These are phyloP conservation scores for Astreopora myriophthalma DNA, from an alignment of 64 coral and sea anemone genomes.

Conservation along the genomic window DNA sequence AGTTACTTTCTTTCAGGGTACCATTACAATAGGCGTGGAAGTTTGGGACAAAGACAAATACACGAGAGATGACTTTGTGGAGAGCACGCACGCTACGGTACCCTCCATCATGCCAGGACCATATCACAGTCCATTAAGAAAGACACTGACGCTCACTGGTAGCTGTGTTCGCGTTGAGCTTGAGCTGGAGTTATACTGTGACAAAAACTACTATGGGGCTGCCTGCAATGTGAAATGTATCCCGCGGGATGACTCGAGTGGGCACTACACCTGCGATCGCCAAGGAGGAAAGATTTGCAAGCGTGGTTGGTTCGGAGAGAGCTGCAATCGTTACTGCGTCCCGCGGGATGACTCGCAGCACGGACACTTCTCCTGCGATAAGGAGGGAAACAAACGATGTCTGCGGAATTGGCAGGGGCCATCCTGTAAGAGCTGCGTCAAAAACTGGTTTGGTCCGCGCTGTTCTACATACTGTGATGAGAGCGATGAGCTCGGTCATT, in stretches of 20 bases:
- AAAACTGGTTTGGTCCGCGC: constrained; percentile 19
- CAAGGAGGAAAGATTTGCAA: constrained; percentile 34
- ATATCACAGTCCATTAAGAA: background rate
- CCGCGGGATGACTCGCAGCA: constrained; percentile 31
- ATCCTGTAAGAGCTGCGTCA: constrained; percentile 27
- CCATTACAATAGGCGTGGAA: constrained; percentile 61
- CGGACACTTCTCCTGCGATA: constrained; percentile 68
- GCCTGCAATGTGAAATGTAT: constrained; percentile 37
- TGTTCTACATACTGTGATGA: constrained; percentile 30
- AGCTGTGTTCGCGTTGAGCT: constrained; percentile 3
- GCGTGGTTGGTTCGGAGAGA: constrained; percentile 48
- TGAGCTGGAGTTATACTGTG: constrained; percentile 65
- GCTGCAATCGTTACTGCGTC: constrained; percentile 70
- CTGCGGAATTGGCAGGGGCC: constrained; percentile 38
- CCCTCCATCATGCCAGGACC: background rate
- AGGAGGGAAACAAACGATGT: constrained; percentile 31
- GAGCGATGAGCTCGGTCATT: constrained; percentile 28
- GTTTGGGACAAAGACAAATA: constrained; percentile 71
- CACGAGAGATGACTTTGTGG: constrained; percentile 64
- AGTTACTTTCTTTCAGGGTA: constrained; percentile 53
- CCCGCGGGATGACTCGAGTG: constrained; percentile 45
- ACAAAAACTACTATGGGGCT: constrained; percentile 50
- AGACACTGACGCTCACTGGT: background rate
- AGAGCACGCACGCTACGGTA: constrained; percentile 6
- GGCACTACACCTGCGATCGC: constrained; percentile 68